These are phyloP conservation scores for Cerceris rybyensis DNA, from an alignment of 2,888 invertebrate species.

Conservation along the genomic window DNA sequence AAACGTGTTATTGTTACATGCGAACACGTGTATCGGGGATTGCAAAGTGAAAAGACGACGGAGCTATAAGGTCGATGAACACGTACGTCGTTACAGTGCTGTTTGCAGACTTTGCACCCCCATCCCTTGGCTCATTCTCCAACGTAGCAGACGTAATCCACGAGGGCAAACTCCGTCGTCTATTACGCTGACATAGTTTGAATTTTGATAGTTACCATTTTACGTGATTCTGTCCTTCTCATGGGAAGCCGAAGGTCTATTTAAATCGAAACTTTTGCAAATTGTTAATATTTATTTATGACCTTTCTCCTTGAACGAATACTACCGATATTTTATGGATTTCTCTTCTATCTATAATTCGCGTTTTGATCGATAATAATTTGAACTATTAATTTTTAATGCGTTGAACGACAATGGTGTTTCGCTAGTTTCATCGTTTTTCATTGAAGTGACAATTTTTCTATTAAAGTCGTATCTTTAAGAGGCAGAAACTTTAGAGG, in stretches of 20 bases:
- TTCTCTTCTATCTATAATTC: neutral
- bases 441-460: no score
- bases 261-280: constrained; percentile 46
- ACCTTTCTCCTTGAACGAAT: constrained; percentile 35
- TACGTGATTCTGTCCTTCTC: constrained; percentile 21
- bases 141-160: constrained; percentile 29
- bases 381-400: neutral
- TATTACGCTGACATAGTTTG: constrained; percentile 55
- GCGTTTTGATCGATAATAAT: neutral
- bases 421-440: no score
- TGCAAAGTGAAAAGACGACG: constrained; percentile 28
- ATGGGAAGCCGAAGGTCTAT: constrained; percentile 23
- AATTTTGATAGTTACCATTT: constrained; percentile 53
- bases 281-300: constrained; percentile 32
- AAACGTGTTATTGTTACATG: neutral
- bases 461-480: no score
- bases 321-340: constrained; percentile 21
- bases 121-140: neutral
- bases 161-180: constrained; percentile 42
- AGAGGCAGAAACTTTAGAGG: no score
- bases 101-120: constrained; percentile 15
- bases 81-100: constrained; percentile 18
- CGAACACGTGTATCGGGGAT: constrained; percentile 10
- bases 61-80: constrained; percentile 20
- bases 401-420: no score